Conservation (phyloP, 2,797 vertebrate species). For the Nyctalus aviator region DNA sequence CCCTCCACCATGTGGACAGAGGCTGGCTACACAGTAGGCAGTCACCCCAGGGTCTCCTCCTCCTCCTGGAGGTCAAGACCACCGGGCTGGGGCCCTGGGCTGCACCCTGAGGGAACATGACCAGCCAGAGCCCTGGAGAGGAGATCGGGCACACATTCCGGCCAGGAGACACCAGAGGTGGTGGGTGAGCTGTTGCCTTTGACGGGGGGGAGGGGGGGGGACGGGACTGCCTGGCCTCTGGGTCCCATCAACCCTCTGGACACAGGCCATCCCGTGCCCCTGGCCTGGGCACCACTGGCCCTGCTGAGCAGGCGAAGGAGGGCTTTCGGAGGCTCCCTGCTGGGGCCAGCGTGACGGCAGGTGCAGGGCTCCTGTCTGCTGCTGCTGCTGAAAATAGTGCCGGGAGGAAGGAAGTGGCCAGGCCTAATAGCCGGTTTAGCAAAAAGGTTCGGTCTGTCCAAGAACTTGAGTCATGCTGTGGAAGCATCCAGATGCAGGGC, state of each 20-base stretch:
- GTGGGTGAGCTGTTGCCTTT: not conserved
- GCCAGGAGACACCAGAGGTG: not conserved
- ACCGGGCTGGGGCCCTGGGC: not conserved
- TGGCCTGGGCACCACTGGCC: rapidly evolving
- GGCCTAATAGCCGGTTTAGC: slow-evolving; percentile 55
- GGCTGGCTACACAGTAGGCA: not conserved
- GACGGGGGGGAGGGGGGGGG: too few species aligned
- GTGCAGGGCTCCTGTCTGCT: slow-evolving; percentile 75
- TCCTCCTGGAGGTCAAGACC: not conserved
- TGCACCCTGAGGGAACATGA: not conserved
- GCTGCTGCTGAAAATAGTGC: slow-evolving; percentile 77
- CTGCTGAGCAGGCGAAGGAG: not conserved
- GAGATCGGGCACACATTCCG: not conserved
- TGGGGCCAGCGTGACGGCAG: slow-evolving; percentile 68
- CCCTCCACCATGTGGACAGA: not conserved
- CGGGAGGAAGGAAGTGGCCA: slow-evolving; percentile 84
- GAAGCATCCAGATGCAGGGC: not conserved
- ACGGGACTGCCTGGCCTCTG: not conserved
- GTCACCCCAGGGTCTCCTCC: not conserved
- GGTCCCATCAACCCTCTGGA: not conserved
- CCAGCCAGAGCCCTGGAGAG: not conserved
- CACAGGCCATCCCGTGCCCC: too few species aligned
- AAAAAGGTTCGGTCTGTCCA: slow-evolving; percentile 38
- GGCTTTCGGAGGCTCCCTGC: slow-evolving; percentile 63
- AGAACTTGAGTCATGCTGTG: slow-evolving; percentile 39